Base-by-base conservation (phyloP, 2,888 invertebrate genomes). In the Atherix ibis region DNA sequence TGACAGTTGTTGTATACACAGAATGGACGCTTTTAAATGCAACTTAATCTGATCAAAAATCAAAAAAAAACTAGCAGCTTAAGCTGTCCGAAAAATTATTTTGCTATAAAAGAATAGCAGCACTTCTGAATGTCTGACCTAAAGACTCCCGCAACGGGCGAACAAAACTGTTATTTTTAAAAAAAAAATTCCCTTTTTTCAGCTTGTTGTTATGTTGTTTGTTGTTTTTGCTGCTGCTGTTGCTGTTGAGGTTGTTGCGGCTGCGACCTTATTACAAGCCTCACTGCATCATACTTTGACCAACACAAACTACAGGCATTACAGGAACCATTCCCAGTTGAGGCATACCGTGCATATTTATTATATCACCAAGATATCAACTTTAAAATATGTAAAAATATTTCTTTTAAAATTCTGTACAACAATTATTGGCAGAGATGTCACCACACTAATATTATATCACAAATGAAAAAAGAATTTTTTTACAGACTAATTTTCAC, bases 111-210 rank as follows among this genome's bases (percentile, higher is more conserved):
- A 84, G 78, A 54, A 84, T 80, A 2, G 88, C 89, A 8, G 88
- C 88, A 16, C 83, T 79, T 57, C 87, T 87, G 40, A 92, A 68
- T 2, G 88, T 81, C 46, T 73, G 76, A 2, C 79, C 75, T 43
- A 89, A 66, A 1, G 83, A 77, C 49, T 89, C 88, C 22, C 84
- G 69, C 12, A 89, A 57, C 0, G 85, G 84, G 0, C 73, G 76
- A 48, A 87, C 71, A 5, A 89, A 61, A 4, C 78, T 74, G 54
- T 88, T 88, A 0, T 85, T 83, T 68, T 84, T 83, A 0, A 84
- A 79, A 44, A n/a, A 89, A 84, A 51, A 87, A 87, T 52, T 89
- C 88, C 46, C 84, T 64, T 56, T 83, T 82, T 45, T 82, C 82
- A 30, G 71, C 68, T 25, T 69, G 62, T 33, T 54, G 58, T 34